A percentile compares a stretch with the other conserved stretches of the same genome.
phyloP scores from a whole-genome alignment of 1,140 invertebrate species.

The Battus philenor region DNA sequence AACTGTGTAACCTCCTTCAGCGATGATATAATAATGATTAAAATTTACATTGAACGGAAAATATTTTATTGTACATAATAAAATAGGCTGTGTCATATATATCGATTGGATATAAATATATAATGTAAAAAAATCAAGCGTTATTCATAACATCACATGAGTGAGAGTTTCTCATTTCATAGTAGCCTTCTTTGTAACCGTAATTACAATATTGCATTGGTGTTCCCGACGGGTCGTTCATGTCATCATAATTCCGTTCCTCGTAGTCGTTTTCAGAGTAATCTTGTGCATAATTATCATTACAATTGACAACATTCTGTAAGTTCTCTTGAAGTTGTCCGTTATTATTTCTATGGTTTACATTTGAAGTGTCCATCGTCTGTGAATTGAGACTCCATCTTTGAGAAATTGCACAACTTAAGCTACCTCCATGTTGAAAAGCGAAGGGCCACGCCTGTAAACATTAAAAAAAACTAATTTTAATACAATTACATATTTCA shows the following conservation, averaged over 20 bases:
- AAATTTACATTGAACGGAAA: too few species aligned
- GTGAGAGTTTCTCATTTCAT: constrained; percentile 56
- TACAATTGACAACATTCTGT: constrained; percentile 29
- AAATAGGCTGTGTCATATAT: neutral
- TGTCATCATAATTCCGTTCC: constrained; percentile 53
- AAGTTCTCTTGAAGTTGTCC: constrained; percentile 27
- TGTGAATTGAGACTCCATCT: constrained; percentile 49
- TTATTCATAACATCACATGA: constrained; percentile 51
- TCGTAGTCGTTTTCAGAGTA: constrained; percentile 63
- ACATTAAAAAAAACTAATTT: too few species aligned
- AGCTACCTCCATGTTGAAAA: constrained; percentile 58
- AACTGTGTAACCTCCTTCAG: too few species aligned
- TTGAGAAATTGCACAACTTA: constrained; percentile 60
- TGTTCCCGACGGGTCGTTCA: constrained; percentile 28
- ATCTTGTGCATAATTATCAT: constrained; percentile 43
- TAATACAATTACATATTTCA: too few species aligned
- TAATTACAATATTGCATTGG: constrained; percentile 54
- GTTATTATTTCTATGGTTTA: constrained; percentile 20
- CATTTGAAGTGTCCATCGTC: constrained; percentile 22
- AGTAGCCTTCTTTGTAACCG: constrained; percentile 60
- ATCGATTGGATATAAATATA: constrained; percentile 10
- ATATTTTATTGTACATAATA: too few species aligned
- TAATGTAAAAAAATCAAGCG: constrained; percentile 28
- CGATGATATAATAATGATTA: too few species aligned
- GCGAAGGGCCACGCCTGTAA: constrained; percentile 66